Percentiles rank a stretch among this genome's conserved stretches.
phyloP scores from a whole-genome alignment of 2,797 vertebrate species.

The Oryzias sinensis region DNA sequence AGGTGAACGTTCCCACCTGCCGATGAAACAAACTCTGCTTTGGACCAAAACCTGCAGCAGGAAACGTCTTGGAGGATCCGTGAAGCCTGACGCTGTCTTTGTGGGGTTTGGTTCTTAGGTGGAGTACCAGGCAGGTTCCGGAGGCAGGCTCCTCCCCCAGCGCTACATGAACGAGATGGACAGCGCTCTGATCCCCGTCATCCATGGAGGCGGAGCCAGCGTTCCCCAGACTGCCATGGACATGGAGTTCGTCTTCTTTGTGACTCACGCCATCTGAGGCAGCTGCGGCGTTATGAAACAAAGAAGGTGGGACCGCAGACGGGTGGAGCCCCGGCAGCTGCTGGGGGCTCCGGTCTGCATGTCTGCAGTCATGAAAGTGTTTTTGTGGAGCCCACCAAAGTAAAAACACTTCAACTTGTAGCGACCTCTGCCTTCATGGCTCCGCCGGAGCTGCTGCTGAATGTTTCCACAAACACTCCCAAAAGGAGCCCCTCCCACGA shows the following conservation, averaged over 20 bases:
- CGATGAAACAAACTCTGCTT: too few relatives aligned
- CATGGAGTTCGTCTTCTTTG: conserved; percentile 91
- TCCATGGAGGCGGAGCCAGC: conserved; percentile 83
- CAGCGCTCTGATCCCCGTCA: conserved; percentile 89
- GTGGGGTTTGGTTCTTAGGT: conserved; percentile 73
- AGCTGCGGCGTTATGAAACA: background rate
- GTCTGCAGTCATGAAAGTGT: conserved; percentile 1
- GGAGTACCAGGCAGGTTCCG: conserved; percentile 91
- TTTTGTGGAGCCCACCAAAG: conserved; percentile 50
- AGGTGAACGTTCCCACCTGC: too few relatives aligned
- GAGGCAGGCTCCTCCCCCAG: conserved; percentile 86
- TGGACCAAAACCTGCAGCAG: too few relatives aligned
- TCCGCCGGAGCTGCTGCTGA: conserved; percentile 50
- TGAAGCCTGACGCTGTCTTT: too few relatives aligned
- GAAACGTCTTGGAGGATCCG: too few relatives aligned
- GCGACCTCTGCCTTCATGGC: conserved; percentile 59
- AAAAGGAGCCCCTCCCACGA: too few relatives aligned
- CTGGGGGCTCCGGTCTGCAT: background rate
- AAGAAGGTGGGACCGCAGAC: background rate
- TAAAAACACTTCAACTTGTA: conserved; percentile 63
- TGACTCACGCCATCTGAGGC: conserved; percentile 79
- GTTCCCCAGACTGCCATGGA: conserved; percentile 82
- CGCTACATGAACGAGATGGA: conserved; percentile 92
- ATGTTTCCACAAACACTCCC: conserved; percentile 51
- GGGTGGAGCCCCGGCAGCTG: background rate